Evolutionary conservation across 2,797 vertebrate species (phyloP), one percentile per base, ranked within the genome.

Genomic region (Gadopsis bispinosus): DNA sequence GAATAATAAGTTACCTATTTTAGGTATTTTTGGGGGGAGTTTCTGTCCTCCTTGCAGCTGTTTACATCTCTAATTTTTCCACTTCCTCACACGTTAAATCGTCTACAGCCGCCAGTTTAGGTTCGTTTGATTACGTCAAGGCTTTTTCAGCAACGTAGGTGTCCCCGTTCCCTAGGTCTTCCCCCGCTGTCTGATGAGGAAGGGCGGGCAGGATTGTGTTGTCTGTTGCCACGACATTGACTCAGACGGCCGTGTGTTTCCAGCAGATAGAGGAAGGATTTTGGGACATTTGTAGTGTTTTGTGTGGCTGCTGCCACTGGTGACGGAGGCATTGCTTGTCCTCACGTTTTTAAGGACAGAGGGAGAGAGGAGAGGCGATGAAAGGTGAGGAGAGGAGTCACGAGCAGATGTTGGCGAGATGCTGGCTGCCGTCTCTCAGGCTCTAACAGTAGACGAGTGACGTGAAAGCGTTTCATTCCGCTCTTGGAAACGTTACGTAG

Each of bases 141-240:
- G 45, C 2, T 70, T 69, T 56, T 51, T 22, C 47, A 12, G 29
- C 8, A 35, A 35, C 31, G 60, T 62, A 39, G 22, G 50, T 74
- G 50, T 69, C 56, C 72, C 41, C 26, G 1, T 6, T 71, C 31
- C 20, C 33, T 12, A 61, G 43, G 22, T 29, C 75, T 67, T 45
- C 6, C 62, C 67, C 54, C 39, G 65, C 47, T 45, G 0, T 79
- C 72, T 80, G 83, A 81, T 58, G 80, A 77, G 70, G 80, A 63
- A 73, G 78, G 76, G 55, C 78, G 75, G n/a, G 13, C 50, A 70
- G 58, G 76, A 65, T 76, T 63, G 59, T 91, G 83, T 90, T 91
- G 88, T 72, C 65, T 59, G 88, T 90, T 88, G 88, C 90, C 71
- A 84, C 64, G 89, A 83, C 88, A 69, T 69, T 85, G 84, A 91